Base-by-base conservation (phyloP, 2,113 vertebrate genomes). In the Pseudorectes ferrugineus region DNA sequence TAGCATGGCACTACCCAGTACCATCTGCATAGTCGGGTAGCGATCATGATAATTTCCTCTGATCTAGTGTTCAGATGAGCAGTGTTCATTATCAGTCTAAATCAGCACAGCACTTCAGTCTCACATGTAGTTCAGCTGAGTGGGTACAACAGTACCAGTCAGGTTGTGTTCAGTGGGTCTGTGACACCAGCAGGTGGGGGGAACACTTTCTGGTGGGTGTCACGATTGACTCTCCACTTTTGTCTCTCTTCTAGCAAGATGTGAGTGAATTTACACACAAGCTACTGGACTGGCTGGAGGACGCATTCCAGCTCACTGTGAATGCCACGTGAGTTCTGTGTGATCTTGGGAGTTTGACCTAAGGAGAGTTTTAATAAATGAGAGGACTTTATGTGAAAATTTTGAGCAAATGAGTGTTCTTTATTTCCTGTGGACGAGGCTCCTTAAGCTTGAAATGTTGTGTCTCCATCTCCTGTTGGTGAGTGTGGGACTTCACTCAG, bases 241-340 rank as follows among this genome's bases (percentile, higher is more conserved):
- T 20, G 14, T 62, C 65, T 94, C 93, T 88, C 92, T 96, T 96
- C 16, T 65, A 98, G 97, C 98, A 99, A 99, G 99, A 99, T 88
- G 99, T 99, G 95, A 99, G 99, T 93, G 99, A 99, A 92, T 99
- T 99, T 92, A 99, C 99, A 5, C 99, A 99, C 97, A 99, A 99
- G 83, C 98, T 99, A 18, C 98, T 99, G 75, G 99, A 99, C 94
- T 99, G 99, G 99, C 97, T 99, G 14, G 99, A 99, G 86, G 99
- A 99, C 2, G 98, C 99, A 0, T 99, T 99, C 97, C 99, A 99
- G 96, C 97, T 99, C 20, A 96, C 99, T n/a, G 98, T 99, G 67
- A 98, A 98, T n/a, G 98, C 96, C 96, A 98, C 97, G 99, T 99
- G 97, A 98, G 99, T 98, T 66, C 55, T 46, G 4, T 42, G 43